A percentile compares a stretch with the other conserved stretches of the same genome.
Conservation (phyloP, 1,140 invertebrate species). For the Parasteatoda tepidariorum region DNA sequence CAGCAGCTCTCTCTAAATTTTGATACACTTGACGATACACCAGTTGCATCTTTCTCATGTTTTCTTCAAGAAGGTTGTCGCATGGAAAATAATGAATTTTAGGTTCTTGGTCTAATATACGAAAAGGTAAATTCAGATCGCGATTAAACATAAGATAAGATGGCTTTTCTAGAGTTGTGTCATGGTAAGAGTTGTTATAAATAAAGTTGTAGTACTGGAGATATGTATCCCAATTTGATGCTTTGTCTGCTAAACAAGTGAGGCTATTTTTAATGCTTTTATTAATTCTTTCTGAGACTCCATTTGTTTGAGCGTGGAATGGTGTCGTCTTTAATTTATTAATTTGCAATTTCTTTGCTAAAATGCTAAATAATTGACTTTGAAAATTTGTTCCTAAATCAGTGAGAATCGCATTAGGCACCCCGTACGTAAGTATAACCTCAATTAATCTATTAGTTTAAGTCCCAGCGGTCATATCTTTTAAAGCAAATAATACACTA, state of each 20-base stretch:
- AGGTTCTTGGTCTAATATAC: too few relatives aligned
- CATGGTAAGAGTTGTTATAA: neutral
- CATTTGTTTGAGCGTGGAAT: too few relatives aligned
- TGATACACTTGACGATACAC: too few relatives aligned
- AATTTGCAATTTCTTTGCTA: neutral
- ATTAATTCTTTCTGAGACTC: neutral
- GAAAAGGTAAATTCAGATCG: too few relatives aligned
- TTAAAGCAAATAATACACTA: neutral
- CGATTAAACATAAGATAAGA: neutral
- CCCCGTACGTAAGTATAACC: neutral
- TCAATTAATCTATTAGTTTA: neutral
- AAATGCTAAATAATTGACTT: neutral
- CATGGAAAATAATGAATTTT: too few relatives aligned
- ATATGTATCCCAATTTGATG: neutral
- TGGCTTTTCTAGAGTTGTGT: neutral
- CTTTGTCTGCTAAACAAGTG: neutral
- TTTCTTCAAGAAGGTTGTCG: too few relatives aligned
- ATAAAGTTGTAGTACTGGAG: neutral
- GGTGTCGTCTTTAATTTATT: neutral
- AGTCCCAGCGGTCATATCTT: neutral
- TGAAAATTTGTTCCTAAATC: neutral
- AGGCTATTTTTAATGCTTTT: neutral
- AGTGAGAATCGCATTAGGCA: neutral
- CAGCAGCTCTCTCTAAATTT: too few relatives aligned
- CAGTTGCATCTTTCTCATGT: too few relatives aligned